Evolutionary conservation across 2,888 invertebrate genomes (phyloP), one percentile per base, ranked within the genome.

Genomic region (Dasypogon diadema): DNA sequence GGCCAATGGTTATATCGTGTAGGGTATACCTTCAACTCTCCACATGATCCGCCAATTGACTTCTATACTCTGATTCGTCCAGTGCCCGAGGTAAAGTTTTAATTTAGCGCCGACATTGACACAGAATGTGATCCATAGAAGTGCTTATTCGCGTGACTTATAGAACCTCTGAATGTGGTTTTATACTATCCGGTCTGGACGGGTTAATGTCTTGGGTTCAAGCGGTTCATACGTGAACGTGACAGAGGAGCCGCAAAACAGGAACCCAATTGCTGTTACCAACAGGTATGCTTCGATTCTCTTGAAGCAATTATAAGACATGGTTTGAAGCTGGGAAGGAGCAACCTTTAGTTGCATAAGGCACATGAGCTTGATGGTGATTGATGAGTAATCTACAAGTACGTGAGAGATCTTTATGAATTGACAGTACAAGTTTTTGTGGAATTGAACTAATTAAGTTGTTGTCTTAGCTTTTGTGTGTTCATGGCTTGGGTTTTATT

Each of bases 21-120:
- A n/a, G n/a, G n/a, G n/a, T 12, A n/a, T n/a, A 42, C 42, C 42
- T 42, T 42, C 12, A 42, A 2, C 6, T 42, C 42, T 42, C 42
- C 42, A 42, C 42, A 42, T 42, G 42, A 42, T 51, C 21, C 51
- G 51, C 51, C 18, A 18, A 51, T 51, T 21, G 51, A 21, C 51
- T 51, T 21, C 5, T 51, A 5, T 12, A 51, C 21, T 21, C 24
- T 14, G 26, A 56, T 30, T 56, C 56, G 30, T 24, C 26, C 56
- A 24, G 21, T 54, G 54, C 56, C 26, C 30, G 30, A n/a, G 56
- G 56, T 56, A n/a, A 26, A 24, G 30, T 12, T 24, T 56, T 56
- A 56, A 56, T 56, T 56, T 26, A 56, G 26, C 18, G 14, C n/a
- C 56, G 56, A 14, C 30, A 30, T 56, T 56, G 56, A 56, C 56